Evolutionary conservation across 1,140 invertebrate genomes (phyloP).

Genomic region (Euura saliciscinereae): DNA sequence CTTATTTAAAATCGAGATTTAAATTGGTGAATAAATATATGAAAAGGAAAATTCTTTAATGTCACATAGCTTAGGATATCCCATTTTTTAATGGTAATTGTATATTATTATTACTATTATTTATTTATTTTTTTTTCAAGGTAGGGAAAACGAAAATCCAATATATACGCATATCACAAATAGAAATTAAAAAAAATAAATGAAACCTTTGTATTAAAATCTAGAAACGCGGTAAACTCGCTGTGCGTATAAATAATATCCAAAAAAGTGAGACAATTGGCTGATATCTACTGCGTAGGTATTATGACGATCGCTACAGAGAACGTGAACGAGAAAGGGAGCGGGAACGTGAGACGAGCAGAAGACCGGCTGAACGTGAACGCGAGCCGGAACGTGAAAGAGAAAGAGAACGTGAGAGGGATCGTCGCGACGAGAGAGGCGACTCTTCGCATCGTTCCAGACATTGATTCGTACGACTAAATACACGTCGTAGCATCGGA

Average conservation of each 20-base stretch:
- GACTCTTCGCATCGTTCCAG: slow-evolving; percentile 73
- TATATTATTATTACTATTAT: too few species aligned
- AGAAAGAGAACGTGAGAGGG: slow-evolving; percentile 68
- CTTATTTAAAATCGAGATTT: background rate
- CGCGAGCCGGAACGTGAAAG: slow-evolving; percentile 70
- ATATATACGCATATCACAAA: background rate
- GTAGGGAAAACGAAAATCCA: background rate
- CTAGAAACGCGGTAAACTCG: background rate
- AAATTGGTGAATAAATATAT: background rate
- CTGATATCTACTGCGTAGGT: slow-evolving; percentile 61
- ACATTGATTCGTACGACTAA: slow-evolving; percentile 59
- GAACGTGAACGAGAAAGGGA: slow-evolving; percentile 67
- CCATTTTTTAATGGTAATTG: background rate
- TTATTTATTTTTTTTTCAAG: background rate
- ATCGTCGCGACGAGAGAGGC: slow-evolving; percentile 69
- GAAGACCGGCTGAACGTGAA: slow-evolving; percentile 58
- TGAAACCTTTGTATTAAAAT: background rate
- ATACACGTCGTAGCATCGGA: background rate
- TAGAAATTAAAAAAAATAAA: background rate
- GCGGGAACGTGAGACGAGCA: slow-evolving; percentile 55
- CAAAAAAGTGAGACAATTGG: slow-evolving; percentile 41
- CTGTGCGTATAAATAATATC: background rate
- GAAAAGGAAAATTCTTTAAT: background rate
- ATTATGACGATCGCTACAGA: slow-evolving; percentile 83
- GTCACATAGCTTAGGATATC: background rate